Base-by-base conservation (phyloP, 1,140 invertebrate species). In the Pinna nobilis region DNA sequence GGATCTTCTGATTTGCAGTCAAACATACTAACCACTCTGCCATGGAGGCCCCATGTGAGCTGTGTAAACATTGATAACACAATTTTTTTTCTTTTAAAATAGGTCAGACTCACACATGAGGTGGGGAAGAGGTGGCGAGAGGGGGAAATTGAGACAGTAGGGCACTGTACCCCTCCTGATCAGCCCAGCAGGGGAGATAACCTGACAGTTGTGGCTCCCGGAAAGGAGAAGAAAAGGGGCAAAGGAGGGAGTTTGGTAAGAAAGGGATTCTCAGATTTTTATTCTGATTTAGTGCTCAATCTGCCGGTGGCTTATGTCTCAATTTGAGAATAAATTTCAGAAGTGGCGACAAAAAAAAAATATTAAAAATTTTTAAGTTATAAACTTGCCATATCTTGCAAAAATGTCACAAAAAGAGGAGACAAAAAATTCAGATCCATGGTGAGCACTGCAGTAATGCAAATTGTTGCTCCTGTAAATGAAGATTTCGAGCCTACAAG, bases 191-290 rank as follows among this genome's bases (percentile, higher is more conserved):
- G 79, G 18, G 67, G 67, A 20, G 39, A 70, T 18, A 23, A 69
- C 39, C 44, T 78, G 37, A 76, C 47, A 15, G 53, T 81, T 15
- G 73, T 81, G 28, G 77, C 71, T 55, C 77, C 77, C 0, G 74
- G 70, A 9, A 81, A 79, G 53, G 76, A 78, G 47, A 78, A 60
- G 23, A 79, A 61, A 47, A 49, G 79, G 64, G 77, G 77, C 4
- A 81, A 81, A 61, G 79, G 79, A 30, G 70, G 53, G 3, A 67
- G 65, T 25, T 50, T 79, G 57, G 77, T 79, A 74, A 55, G 20
- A n/a, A n/a, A n/a, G n/a, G n/a, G n/a, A n/a, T n/a, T n/a, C n/a
- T n/a, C n/a, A n/a, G n/a, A 28, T 15, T 70, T 33, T 23, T 1
- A 18, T n/a, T 25, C 44, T 2, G n/a, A 60, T 33, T 32, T 55